phyloP scores from a whole-genome alignment of 2,888 invertebrate species.

The Carabus problematicus region DNA sequence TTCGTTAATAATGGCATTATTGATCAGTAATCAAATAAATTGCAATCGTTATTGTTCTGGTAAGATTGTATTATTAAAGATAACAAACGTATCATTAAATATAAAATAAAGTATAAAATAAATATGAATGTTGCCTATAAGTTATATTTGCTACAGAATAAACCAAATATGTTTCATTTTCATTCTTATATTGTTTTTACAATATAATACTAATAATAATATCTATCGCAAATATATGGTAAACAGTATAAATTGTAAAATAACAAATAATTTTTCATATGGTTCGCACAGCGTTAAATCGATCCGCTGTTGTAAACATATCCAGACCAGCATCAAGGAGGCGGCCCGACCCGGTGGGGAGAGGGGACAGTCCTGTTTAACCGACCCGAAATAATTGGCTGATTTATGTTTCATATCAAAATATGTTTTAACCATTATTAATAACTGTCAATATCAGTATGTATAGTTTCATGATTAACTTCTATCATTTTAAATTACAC shows the following conservation, averaged over 20 bases:
- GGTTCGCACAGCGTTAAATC: neutral
- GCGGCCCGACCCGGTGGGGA: neutral
- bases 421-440: constrained; percentile 34
- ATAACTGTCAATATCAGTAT: constrained; percentile 35
- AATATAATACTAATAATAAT: neutral
- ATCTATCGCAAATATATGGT: constrained; percentile 29
- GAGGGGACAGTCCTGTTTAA: neutral
- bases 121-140: no score
- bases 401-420: constrained; percentile 34
- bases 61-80: no score
- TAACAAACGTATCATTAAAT: no score
- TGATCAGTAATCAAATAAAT: no score
- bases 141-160: no score
- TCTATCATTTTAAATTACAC: no score
- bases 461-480: neutral
- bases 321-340: neutral
- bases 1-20: no score
- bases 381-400: constrained; percentile 29
- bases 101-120: no score
- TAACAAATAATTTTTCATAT: constrained; percentile 40
- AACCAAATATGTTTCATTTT: no score
- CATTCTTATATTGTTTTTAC: no score
- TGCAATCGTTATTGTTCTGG: no score
- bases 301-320: neutral
- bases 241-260: constrained; percentile 41